These are phyloP conservation scores for Tragopan temminckii DNA, from an alignment of 2,797 vertebrate species.

Conservation along the genomic window DNA sequence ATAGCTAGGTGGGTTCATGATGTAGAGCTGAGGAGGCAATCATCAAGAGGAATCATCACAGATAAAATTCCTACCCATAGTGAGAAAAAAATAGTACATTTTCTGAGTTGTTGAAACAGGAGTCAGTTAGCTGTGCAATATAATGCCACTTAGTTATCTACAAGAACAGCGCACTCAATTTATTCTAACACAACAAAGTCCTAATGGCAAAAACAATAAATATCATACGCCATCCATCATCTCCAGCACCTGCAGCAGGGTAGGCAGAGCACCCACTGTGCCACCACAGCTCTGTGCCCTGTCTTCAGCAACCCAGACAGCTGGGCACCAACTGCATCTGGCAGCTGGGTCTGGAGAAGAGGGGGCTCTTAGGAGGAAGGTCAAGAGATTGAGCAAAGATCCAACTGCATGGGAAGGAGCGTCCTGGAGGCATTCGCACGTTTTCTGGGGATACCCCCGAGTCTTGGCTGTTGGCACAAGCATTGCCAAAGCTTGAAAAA, in stretches of 20 bases:
- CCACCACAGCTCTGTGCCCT: background rate
- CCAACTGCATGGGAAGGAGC: background rate
- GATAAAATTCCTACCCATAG: background rate
- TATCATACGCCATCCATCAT: background rate
- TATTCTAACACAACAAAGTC: background rate
- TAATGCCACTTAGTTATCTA: background rate
- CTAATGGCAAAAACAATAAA: background rate
- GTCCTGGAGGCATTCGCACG: rapidly evolving
- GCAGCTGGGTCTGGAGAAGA: rapidly evolving
- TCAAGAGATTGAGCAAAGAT: background rate
- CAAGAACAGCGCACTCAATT: background rate
- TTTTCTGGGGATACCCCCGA: background rate
- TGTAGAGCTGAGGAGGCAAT: background rate
- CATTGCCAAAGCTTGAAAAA: background rate
- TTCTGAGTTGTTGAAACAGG: background rate
- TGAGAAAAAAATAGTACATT: background rate
- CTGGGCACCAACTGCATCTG: rapidly evolving
- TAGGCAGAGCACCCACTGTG: background rate
- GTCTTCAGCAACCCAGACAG: background rate
- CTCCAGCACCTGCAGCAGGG: background rate
- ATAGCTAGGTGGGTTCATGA: background rate
- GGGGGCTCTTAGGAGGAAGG: background rate
- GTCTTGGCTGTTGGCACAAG: background rate
- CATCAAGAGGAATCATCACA: background rate
- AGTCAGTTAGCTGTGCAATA: background rate